A percentile compares a stretch with the other conserved stretches of the same genome.
These are phyloP conservation scores for Cryptoblepharus egeriae DNA, from an alignment of 2,797 vertebrate genomes.

Conservation along the genomic window DNA sequence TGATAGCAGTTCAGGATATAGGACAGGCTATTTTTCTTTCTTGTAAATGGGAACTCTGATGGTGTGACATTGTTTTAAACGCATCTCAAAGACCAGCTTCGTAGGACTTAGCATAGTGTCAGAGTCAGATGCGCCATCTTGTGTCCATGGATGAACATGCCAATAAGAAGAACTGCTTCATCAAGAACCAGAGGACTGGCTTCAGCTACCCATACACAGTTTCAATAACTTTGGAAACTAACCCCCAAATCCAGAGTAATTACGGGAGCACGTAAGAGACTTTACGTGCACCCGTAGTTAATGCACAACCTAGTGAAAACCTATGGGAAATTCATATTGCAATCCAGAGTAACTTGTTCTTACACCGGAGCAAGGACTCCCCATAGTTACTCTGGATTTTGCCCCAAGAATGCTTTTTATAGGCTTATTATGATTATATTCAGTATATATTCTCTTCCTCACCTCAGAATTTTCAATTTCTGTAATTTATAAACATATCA, in stretches of 20 bases:
- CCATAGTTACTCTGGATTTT: too few species aligned
- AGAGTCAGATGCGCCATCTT: constrained; percentile 25
- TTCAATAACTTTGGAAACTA: too few species aligned
- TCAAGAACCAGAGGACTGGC: not conserved
- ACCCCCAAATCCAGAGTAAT: too few species aligned
- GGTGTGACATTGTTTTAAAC: not conserved
- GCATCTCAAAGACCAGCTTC: not conserved
- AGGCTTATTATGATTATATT: not conserved
- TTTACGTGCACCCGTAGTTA: too few species aligned
- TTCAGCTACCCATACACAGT: not conserved
- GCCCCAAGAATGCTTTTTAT: constrained; percentile 19
- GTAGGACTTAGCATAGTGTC: not conserved
- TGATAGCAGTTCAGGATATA: not conserved
- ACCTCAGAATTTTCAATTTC: too few species aligned
- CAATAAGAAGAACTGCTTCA: not conserved
- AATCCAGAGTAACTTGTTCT: too few species aligned
- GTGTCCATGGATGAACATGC: constrained; percentile 11
- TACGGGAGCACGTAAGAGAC: too few species aligned
- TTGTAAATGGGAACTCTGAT: not conserved
- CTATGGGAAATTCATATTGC: too few species aligned
- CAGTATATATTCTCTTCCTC: too few species aligned
- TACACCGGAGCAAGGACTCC: too few species aligned
- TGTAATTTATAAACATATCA: too few species aligned
- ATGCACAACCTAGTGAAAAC: too few species aligned
- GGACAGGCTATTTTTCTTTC: not conserved